phyloP scores from a whole-genome alignment of 92 coral and sea anemone species.

The Parazoanthus atlanticus region DNA sequence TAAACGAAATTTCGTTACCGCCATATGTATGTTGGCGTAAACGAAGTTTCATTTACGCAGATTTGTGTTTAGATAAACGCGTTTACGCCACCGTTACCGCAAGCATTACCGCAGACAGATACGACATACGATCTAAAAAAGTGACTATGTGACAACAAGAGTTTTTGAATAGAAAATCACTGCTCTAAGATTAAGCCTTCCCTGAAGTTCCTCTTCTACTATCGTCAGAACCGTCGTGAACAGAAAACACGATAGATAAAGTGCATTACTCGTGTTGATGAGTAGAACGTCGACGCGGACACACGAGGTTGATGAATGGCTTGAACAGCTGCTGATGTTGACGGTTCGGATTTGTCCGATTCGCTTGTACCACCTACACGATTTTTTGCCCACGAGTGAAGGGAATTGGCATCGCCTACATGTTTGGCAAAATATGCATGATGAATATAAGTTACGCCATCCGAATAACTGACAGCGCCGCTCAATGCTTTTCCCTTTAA shows the following conservation, averaged over 20 bases:
- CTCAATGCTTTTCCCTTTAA: slow-evolving; percentile 41
- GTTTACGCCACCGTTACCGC: slow-evolving; percentile 20
- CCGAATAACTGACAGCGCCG: slow-evolving; percentile 52
- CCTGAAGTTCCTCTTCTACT: too few species aligned
- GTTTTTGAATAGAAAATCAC: neutral
- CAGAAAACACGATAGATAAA: too few species aligned
- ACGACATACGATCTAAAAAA: slow-evolving; percentile 31
- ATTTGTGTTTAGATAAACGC: neutral
- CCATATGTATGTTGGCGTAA: neutral
- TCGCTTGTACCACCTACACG: neutral
- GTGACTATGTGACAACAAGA: slow-evolving; percentile 28
- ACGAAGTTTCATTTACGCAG: neutral
- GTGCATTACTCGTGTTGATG: too few species aligned
- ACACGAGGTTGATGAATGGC: too few species aligned
- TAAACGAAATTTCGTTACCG: too few species aligned
- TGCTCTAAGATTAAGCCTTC: neutral
- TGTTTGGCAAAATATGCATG: slow-evolving; percentile 45
- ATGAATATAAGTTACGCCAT: slow-evolving; percentile 52
- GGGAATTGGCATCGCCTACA: slow-evolving; percentile 37
- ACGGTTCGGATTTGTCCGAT: too few species aligned
- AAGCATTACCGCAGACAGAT: slow-evolving; percentile 33
- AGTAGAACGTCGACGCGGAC: too few species aligned
- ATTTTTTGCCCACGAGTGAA: slow-evolving; percentile 36
- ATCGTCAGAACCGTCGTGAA: too few species aligned
- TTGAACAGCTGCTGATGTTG: too few species aligned